phyloP scores from a whole-genome alignment of 2,888 invertebrate genomes.

The Pollenia labialis region DNA sequence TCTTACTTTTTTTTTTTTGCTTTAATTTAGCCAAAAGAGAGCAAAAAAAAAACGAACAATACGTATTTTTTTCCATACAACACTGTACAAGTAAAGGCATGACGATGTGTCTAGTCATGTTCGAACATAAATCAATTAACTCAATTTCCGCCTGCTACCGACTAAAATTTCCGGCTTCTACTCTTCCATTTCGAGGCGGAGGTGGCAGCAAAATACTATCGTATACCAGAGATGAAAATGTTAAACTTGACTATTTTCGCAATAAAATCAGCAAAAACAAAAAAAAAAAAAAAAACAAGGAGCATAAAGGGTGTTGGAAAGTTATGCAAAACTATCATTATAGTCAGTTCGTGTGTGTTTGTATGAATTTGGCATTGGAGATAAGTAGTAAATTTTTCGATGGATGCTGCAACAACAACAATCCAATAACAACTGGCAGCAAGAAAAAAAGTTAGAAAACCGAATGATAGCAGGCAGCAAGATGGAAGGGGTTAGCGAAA shows the following conservation, averaged over 20 bases:
- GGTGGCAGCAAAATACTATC: conserved; percentile 45
- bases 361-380: conserved; percentile 32
- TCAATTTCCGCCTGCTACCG: conserved; percentile 83
- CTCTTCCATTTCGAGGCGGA: not conserved
- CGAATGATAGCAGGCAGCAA: conserved; percentile 43
- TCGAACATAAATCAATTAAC: conserved; percentile 83
- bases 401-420: conserved; percentile 35
- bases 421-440: not conserved
- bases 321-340: conserved; percentile 71
- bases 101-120: conserved; percentile 79
- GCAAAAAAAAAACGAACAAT: conserved; percentile 3
- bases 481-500: conserved; percentile 66
- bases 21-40: conserved; percentile 37
- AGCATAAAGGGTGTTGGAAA: conserved; percentile 46
- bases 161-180: conserved; percentile 73
- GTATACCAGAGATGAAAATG: conserved; percentile 32
- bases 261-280: conserved; percentile 4
- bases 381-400: conserved; percentile 25
- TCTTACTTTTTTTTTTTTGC: conserved; percentile 14
- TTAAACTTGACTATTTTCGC: conserved; percentile 9
- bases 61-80: conserved; percentile 22
- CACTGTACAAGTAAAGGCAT: conserved; percentile 48
- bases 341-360: conserved; percentile 4
- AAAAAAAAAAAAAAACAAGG: not conserved
- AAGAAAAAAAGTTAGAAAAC: conserved; percentile 43